A percentile compares a stretch with the other conserved stretches of the same genome.
These are phyloP conservation scores for Notiomystis cincta DNA, from an alignment of 2,113 vertebrate genomes.

Conservation along the genomic window DNA sequence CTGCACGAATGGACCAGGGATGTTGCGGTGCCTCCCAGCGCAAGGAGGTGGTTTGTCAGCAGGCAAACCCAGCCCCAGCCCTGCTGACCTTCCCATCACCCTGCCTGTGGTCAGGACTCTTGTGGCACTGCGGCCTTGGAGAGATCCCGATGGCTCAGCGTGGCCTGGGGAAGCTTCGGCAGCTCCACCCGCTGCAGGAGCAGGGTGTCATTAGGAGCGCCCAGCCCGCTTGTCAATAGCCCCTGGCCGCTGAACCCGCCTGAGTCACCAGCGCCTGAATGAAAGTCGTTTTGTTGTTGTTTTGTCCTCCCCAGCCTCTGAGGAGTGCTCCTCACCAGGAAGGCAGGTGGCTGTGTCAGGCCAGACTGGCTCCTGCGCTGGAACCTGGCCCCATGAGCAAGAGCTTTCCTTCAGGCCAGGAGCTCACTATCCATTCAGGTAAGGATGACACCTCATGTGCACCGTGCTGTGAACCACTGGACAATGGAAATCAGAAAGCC, in stretches of 20 bases:
- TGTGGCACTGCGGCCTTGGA: slow-evolving; percentile 28
- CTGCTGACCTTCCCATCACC: not conserved
- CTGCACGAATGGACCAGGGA: accelerated
- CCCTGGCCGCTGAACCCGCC: not conserved
- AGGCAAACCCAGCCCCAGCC: not conserved
- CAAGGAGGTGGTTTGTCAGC: not conserved
- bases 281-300: slow-evolving; percentile 69
- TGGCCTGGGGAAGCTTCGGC: not conserved
- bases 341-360: not conserved
- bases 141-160: not conserved
- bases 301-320: not conserved
- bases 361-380: not conserved
- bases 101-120: not conserved
- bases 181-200: slow-evolving; percentile 35
- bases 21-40: accelerated
- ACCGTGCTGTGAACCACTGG: not conserved
- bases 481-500: not conserved
- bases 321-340: not conserved
- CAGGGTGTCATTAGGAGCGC: slow-evolving; percentile 56
- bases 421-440: not conserved
- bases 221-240: slow-evolving; percentile 30
- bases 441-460: not conserved
- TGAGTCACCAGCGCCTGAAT: slow-evolving; percentile 62
- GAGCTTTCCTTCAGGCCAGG: not conserved
- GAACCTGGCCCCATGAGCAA: not conserved